Evolutionary conservation across 1,140 invertebrate genomes (phyloP), one percentile per base, ranked within the genome.

Genomic region (Leptinotarsa defecta): DNA sequence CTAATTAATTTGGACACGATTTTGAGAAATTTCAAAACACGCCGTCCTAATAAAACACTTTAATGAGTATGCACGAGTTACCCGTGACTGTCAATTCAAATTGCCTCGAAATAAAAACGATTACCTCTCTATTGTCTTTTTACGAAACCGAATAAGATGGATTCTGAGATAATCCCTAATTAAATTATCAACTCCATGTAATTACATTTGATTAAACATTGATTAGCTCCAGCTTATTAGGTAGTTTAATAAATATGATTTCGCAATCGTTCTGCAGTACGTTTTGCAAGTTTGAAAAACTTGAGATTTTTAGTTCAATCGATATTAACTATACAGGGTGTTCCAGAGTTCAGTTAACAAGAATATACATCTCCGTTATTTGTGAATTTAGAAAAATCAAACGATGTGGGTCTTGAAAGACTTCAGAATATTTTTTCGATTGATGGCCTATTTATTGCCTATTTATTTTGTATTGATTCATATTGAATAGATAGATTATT

Each of bases 1-100:
- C 65, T 68, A 68, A 68, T 68, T 68, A 68, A 68, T 68, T 68
- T 68, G 65, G 65, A 68, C 65, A 68, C 65, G 65, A 68, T 68
- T 68, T 68, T 68, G 65, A 34, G 65, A 68, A 68, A 43, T 68
- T 68, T 68, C 65, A 68, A 68, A 68, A 68, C 22, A 24, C 34
- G 22, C 65, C 65, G 65, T 68, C 65, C 65, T 68, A 68, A 68
- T 68, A 43, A 68, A 68, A 68, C 65, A 68, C 65, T 68, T 68
- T 34, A 68, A 68, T 68, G 65, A 68, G 34, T 68, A 68, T 68
- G 65, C 65, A 68, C 65, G 65, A 68, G 34, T 68, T 24, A 22
- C 65, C 65, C 65, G 65, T 68, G 65, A 68, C 65, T 22, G 34
- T 68, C 65, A 68, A 43, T 68, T 27, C 22, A 68, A 68, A 68